Evolutionary conservation across 2,113 vertebrate genomes (phyloP).

Genomic region (Python bivittatus): DNA sequence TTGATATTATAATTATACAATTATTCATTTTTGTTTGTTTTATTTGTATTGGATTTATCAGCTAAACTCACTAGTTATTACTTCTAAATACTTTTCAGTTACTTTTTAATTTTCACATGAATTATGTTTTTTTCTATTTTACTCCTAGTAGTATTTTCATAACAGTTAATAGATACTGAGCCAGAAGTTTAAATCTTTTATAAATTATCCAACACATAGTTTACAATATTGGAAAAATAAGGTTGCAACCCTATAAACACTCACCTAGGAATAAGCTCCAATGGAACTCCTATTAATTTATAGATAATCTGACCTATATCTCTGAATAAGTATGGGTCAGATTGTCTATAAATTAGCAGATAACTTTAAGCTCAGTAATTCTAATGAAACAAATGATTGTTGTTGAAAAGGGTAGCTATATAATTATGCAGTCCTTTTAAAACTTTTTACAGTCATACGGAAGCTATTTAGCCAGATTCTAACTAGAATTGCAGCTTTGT

Average conservation of each 20-base stretch:
- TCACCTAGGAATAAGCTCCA: background rate
- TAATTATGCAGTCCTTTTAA: background rate
- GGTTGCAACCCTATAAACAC: background rate
- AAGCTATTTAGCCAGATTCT: background rate
- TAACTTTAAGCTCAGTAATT: background rate
- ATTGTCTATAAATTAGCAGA: background rate
- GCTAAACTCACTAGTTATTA: background rate
- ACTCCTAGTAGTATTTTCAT: background rate
- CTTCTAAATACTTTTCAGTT: background rate
- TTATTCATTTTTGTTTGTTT: background rate
- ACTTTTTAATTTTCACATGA: background rate
- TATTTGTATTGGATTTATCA: background rate
- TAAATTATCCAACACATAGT: constrained; percentile 7
- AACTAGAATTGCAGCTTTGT: background rate
- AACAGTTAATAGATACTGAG: background rate
- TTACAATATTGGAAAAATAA: background rate
- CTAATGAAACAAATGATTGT: background rate
- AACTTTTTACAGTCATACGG: background rate
- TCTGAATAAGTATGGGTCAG: background rate
- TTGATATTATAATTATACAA: background rate
- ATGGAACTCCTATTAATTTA: background rate
- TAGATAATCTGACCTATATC: background rate
- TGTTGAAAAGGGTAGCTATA: background rate
- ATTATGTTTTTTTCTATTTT: background rate
- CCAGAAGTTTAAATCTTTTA: background rate